phyloP scores from a whole-genome alignment of 1,140 invertebrate genomes.

The Lamellibrachia luymesi region DNA sequence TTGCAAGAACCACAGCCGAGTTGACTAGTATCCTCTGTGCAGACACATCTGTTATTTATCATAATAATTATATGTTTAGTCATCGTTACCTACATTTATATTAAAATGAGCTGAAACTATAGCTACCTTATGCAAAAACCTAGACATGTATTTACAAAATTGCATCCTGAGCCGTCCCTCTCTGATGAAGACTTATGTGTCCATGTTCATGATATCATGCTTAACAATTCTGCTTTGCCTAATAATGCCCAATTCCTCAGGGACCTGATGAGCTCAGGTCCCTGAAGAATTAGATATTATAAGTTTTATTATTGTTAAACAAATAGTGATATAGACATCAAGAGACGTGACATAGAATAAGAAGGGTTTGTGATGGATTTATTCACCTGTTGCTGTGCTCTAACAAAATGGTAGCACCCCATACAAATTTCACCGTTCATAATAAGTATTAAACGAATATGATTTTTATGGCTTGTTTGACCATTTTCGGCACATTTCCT shows the following conservation, averaged over 20 bases:
- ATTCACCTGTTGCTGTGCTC: neutral
- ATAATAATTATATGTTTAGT: neutral
- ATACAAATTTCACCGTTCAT: neutral
- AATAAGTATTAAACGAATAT: neutral
- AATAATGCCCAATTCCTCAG: too few relatives aligned
- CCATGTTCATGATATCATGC: too few relatives aligned
- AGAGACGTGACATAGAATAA: neutral
- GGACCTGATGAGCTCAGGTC: too few relatives aligned
- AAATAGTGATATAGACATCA: neutral
- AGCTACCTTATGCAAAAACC: too few relatives aligned
- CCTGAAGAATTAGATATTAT: too few relatives aligned
- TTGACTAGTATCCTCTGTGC: slow-evolving; percentile 26
- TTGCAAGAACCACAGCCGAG: slow-evolving; percentile 42
- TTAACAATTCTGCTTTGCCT: too few relatives aligned
- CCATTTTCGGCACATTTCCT: neutral
- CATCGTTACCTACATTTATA: neutral
- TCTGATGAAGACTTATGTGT: too few relatives aligned
- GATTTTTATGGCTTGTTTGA: neutral
- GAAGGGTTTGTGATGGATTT: neutral
- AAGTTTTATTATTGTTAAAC: too few relatives aligned
- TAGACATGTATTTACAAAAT: too few relatives aligned
- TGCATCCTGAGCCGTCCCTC: too few relatives aligned
- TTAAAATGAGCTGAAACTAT: too few relatives aligned
- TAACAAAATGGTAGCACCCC: neutral
- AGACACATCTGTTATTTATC: neutral